Conservation (phyloP, 2,888 invertebrate species). For the Eurytoma adleriae region DNA sequence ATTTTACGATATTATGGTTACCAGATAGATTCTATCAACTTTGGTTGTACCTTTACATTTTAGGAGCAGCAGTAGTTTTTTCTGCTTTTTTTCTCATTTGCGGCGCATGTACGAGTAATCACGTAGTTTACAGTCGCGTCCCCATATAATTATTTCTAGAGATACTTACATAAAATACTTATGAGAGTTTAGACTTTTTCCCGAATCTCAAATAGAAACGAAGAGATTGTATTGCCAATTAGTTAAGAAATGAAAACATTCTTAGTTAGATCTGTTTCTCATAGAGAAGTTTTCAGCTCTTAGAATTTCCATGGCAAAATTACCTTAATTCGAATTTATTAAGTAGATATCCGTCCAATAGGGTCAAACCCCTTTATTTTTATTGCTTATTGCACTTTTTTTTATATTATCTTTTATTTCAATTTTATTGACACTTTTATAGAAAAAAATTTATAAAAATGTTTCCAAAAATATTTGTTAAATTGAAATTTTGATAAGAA, state of each 20-base stretch:
- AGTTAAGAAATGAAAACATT: slow-evolving; percentile 28
- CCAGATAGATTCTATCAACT: slow-evolving; percentile 84
- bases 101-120: slow-evolving; percentile 63
- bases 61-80: slow-evolving; percentile 67
- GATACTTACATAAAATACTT: slow-evolving; percentile 1
- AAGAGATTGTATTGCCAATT: slow-evolving; percentile 31
- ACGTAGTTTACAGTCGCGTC: slow-evolving; percentile 66
- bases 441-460: too few relatives aligned
- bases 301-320: slow-evolving; percentile 17
- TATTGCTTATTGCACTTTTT: slow-evolving; percentile 23
- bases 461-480: background rate
- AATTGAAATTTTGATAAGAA: background rate
- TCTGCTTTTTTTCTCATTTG: slow-evolving; percentile 63
- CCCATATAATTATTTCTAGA: slow-evolving; percentile 57
- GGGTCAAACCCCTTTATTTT: slow-evolving; percentile 36
- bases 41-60: slow-evolving; percentile 77
- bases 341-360: slow-evolving; percentile 62
- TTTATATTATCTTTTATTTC: slow-evolving; percentile 20
- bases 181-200: slow-evolving; percentile 54
- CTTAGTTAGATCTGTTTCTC: background rate
- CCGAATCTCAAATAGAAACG: slow-evolving; percentile 25
- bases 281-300: slow-evolving; percentile 18
- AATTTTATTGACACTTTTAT: slow-evolving; percentile 7
- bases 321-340: slow-evolving; percentile 6
- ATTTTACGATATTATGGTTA: slow-evolving; percentile 88